A percentile compares a stretch with the other conserved stretches of the same genome.
Conservation (phyloP, 2,113 vertebrate genomes). For the Bos javanicus region DNA sequence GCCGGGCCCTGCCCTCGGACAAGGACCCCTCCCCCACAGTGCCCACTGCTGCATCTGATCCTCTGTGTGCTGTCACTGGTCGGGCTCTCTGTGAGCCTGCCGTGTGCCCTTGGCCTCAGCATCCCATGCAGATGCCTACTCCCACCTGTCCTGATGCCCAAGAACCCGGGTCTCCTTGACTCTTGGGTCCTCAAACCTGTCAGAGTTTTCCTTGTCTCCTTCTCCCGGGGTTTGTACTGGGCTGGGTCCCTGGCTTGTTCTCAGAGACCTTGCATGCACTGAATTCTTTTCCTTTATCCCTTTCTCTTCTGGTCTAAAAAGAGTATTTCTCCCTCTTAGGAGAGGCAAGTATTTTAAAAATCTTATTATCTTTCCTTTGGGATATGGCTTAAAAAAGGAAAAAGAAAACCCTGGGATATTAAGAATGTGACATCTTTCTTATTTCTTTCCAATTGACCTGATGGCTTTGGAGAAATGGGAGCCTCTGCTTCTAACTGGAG, state of each 20-base stretch:
- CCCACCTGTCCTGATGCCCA: too few relatives aligned
- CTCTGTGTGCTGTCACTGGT: not conserved
- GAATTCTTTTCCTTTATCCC: not conserved
- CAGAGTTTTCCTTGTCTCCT: too few relatives aligned
- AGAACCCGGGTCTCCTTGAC: accelerated
- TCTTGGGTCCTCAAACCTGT: not conserved
- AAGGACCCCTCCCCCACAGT: too few relatives aligned
- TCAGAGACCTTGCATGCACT: not conserved
- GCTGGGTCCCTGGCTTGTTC: not conserved
- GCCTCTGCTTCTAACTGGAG: not conserved
- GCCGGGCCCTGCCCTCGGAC: accelerated
- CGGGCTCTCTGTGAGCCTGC: not conserved
- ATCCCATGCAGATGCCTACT: not conserved
- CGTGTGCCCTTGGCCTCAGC: not conserved
- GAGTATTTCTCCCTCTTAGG: not conserved
- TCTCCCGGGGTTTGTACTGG: not conserved
- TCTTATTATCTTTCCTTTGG: not conserved
- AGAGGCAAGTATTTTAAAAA: not conserved
- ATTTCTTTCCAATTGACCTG: not conserved
- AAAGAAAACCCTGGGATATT: not conserved
- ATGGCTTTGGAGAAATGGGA: not conserved
- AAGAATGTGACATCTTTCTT: not conserved
- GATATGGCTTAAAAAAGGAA: not conserved
- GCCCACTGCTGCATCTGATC: not conserved
- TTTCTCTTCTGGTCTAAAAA: not conserved